These are phyloP conservation scores for Neoitamus cyanurus DNA, from an alignment of 2,888 invertebrate species.

Conservation along the genomic window DNA sequence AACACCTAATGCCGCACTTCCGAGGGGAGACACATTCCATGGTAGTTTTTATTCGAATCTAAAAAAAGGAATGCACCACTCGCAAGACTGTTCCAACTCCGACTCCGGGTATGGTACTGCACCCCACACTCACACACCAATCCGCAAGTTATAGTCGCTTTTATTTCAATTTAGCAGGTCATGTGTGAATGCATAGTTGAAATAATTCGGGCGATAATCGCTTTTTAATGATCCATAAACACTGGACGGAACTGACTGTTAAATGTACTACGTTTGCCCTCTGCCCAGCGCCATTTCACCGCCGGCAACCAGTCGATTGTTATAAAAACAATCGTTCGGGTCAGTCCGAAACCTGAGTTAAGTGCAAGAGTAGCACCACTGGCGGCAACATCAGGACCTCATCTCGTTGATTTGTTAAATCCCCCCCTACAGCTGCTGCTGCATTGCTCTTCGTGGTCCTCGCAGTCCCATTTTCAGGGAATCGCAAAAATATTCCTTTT, in stretches of 20 bases:
- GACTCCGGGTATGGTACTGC: background rate
- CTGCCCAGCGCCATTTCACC: background rate
- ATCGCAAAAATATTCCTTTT: background rate
- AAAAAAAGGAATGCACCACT: background rate
- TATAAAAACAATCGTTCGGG: background rate
- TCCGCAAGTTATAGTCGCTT: background rate
- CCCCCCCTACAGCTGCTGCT: background rate
- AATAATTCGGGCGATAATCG: background rate
- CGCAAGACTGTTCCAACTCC: background rate
- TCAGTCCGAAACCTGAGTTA: background rate
- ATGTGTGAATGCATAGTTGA: conserved; percentile 1
- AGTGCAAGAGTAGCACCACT: background rate
- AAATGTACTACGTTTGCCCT: background rate
- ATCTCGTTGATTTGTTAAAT: background rate
- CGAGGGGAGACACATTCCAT: background rate
- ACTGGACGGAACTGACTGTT: background rate
- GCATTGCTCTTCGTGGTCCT: background rate
- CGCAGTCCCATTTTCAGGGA: background rate
- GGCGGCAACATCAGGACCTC: background rate
- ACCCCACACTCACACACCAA: background rate
- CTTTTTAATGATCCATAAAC: background rate
- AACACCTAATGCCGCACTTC: background rate
- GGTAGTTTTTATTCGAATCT: background rate
- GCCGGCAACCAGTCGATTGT: background rate
- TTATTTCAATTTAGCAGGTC: conserved; percentile 5